Evolutionary conservation across 2,113 vertebrate genomes (phyloP).

Genomic region (Gyps fulvus): DNA sequence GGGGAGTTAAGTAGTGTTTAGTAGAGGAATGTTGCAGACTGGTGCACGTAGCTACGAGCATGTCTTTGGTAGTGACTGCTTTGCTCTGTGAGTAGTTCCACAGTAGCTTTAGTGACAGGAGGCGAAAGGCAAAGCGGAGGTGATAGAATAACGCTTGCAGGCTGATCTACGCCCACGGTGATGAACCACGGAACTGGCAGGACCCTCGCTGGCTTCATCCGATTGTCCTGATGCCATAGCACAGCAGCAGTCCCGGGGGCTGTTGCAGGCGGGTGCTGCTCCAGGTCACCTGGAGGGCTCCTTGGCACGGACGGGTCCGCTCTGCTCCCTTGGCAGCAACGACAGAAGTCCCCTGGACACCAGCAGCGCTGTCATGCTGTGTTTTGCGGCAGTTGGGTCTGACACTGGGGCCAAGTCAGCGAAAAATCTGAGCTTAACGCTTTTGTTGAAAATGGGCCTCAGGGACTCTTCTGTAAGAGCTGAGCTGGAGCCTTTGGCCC

Average conservation of each 20-base stretch:
- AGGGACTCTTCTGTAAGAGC: background rate
- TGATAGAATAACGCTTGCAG: fast-evolving
- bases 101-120: background rate
- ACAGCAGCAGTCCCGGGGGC: background rate
- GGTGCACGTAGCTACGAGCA: background rate
- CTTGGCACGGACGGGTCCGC: fast-evolving
- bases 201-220: background rate
- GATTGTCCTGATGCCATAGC: fast-evolving
- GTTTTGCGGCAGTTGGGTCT: background rate
- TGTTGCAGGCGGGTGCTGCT: background rate
- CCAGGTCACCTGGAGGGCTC: background rate
- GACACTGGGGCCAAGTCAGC: background rate
- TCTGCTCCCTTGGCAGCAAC: background rate
- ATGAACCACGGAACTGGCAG: background rate
- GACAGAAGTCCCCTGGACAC: background rate
- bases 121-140: background rate
- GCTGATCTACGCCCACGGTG: fast-evolving
- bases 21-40: background rate
- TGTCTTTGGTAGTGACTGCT: slow-evolving; percentile 26
- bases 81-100: slow-evolving; percentile 37
- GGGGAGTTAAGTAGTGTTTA: background rate
- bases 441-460: background rate
- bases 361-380: background rate
- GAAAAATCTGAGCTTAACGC: background rate
- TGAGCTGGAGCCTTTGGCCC: background rate